phyloP scores from a whole-genome alignment of 2,113 vertebrate genomes.

The Bothrops jararaca region DNA sequence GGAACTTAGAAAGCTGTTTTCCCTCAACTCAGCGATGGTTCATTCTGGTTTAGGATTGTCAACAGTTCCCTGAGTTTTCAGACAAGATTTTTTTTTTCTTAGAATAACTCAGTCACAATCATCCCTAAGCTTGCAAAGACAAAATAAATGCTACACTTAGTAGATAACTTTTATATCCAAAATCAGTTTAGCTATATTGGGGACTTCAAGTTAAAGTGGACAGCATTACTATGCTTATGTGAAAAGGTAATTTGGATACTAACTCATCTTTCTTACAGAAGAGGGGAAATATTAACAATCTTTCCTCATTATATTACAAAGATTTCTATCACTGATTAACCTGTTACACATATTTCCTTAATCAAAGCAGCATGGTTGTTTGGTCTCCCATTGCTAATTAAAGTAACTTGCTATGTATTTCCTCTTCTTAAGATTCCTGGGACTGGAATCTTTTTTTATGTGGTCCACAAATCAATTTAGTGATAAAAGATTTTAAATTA shows the following conservation, averaged over 20 bases:
- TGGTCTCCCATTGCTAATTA: slow-evolving; percentile 15
- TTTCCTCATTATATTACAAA: slow-evolving; percentile 18
- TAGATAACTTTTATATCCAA: neutral
- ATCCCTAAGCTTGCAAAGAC: neutral
- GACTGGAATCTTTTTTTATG: slow-evolving; percentile 9
- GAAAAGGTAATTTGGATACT: neutral
- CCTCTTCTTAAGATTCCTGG: slow-evolving; percentile 35
- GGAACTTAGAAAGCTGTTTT: neutral
- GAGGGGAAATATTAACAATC: neutral
- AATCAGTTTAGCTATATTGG: neutral
- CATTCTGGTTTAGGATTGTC: neutral
- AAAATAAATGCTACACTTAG: neutral
- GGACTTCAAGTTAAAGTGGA: neutral
- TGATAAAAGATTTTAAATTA: neutral
- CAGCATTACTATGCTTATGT: neutral
- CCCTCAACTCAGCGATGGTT: neutral
- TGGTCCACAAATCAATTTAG: slow-evolving; percentile 22
- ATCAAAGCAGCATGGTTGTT: neutral
- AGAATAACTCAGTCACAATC: neutral
- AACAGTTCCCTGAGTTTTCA: neutral
- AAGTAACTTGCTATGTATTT: slow-evolving; percentile 35
- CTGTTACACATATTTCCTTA: slow-evolving; percentile 3
- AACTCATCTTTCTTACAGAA: slow-evolving; percentile 3
- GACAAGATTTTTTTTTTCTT: neutral
- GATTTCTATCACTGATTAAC: neutral